phyloP scores from a whole-genome alignment of 2,113 vertebrate genomes.

The Martes martes region DNA sequence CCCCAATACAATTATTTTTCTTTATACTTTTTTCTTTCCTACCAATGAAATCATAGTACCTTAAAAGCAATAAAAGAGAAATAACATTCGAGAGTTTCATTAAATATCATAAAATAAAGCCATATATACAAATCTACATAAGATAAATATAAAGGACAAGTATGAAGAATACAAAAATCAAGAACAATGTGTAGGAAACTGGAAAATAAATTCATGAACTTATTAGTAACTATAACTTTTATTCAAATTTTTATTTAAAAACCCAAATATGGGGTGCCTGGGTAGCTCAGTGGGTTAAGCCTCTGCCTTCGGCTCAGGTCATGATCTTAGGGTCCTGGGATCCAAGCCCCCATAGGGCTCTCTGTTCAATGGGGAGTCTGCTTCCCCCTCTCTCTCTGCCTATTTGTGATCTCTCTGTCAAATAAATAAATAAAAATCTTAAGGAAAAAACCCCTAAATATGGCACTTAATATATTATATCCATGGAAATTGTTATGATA shows the following conservation, averaged over 20 bases:
- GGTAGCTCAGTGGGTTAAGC: too few species aligned
- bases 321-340: too few species aligned
- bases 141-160: background rate
- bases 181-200: conserved; percentile 33
- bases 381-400: too few species aligned
- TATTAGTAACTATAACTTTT: conserved; percentile 51
- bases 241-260: background rate
- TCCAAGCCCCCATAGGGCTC: too few species aligned
- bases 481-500: background rate
- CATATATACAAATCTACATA: background rate
- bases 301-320: too few species aligned
- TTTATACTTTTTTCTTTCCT: background rate
- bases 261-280: conserved; percentile 15
- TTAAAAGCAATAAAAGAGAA: background rate
- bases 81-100: background rate
- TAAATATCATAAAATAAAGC: background rate
- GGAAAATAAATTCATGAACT: conserved; percentile 45
- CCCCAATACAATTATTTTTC: background rate
- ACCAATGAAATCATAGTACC: background rate
- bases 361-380: too few species aligned
- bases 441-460: background rate
- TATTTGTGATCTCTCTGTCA: too few species aligned
- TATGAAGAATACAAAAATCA: background rate
- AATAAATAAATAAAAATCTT: too few species aligned
- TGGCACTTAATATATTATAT: conserved; percentile 33